Base-by-base conservation (phyloP, 2,797 vertebrate genomes). In the Pygocentrus nattereri region DNA sequence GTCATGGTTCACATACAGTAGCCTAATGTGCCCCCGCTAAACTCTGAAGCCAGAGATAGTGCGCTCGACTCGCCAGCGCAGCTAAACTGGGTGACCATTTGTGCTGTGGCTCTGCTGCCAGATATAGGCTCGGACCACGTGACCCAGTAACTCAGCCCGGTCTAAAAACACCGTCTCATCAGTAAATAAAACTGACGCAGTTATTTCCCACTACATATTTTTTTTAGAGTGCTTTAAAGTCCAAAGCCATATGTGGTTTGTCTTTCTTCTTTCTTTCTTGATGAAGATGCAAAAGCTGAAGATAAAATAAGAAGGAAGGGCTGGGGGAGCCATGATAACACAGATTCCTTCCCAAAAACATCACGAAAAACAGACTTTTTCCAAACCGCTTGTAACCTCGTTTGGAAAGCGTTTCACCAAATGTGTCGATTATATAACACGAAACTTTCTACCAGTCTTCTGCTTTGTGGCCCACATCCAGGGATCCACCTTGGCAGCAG, bases 401-500 rank as follows among this genome's bases (percentile, higher is more conserved):
- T 19, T 44, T 74, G 67, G 49, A 61, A 74, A 84, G 44, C 18
- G 50, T 62, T 71, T 71, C 59, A 85, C 64, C 74, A 68, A 76
- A 82, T 67, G 68, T 79, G 65, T 65, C 21, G n/a, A 70, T 76
- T 80, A 76, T 80, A 77, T 80, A 82, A 79, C 68, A 72, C 49
- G 47, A 75, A 83, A 85, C 79, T 79, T 77, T 74, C 81, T 74
- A 68, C 77, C 61, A 54, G 75, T 81, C 71, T 67, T 82, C 59
- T 84, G 78, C 84, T 84, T 80, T 76, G 67, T 71, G 75, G 82
- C 86, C 72, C 65, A 71, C 61, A 77, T 88, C 85, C 86, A 88
- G 79, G 78, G 83, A 91, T 85, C 87, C 90, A 87, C 83, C 88
- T 90, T 85, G 82, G 90, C 87, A 87, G 87, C 80, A 41, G 89